phyloP scores from a whole-genome alignment of 1,140 invertebrate species.

The Berghia stephanieae region DNA sequence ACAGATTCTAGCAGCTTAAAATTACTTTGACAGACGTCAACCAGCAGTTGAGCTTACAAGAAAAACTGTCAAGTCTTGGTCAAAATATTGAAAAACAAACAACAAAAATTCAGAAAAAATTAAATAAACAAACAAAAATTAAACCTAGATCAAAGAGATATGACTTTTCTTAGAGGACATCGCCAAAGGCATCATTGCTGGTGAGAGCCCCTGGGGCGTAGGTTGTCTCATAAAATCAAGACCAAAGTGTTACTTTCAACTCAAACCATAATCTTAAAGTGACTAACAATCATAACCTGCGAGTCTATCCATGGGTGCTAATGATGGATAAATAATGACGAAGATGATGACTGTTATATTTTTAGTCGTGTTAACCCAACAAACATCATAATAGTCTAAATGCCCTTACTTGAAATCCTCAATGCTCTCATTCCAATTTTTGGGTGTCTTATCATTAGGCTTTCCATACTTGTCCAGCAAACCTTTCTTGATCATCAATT shows the following conservation, averaged over 20 bases:
- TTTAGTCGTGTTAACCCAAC: not conserved
- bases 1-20: too few relatives aligned
- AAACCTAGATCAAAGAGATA: too few relatives aligned
- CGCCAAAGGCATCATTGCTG: too few relatives aligned
- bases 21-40: too few relatives aligned
- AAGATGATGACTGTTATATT: not conserved
- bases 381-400: not conserved
- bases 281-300: not conserved
- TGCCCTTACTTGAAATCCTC: slow-evolving; percentile 52
- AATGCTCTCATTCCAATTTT: slow-evolving; percentile 78
- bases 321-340: not conserved
- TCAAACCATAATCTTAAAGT: not conserved
- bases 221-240: not conserved
- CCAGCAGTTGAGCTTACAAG: too few relatives aligned
- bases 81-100: too few relatives aligned
- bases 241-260: not conserved
- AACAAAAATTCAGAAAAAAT: too few relatives aligned
- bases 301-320: not conserved
- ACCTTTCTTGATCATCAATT: slow-evolving; percentile 89
- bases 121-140: too few relatives aligned
- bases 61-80: too few relatives aligned
- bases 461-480: slow-evolving; percentile 95
- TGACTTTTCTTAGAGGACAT: too few relatives aligned
- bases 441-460: slow-evolving; percentile 96
- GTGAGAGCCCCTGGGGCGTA: too few relatives aligned